phyloP scores from a whole-genome alignment of 2,888 invertebrate genomes.

The Helicoverpa assulta region DNA sequence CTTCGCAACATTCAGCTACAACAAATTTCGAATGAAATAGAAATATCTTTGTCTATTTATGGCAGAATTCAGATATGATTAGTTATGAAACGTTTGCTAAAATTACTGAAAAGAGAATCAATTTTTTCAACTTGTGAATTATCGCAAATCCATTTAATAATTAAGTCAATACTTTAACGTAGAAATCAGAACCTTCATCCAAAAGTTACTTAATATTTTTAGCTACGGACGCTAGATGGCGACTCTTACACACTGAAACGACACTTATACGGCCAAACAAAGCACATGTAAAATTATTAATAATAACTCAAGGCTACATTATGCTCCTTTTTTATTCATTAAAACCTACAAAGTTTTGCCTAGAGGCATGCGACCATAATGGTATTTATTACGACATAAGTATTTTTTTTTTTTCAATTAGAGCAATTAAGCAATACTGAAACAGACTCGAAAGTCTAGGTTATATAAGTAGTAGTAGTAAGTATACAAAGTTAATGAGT shows the following conservation, averaged over 20 bases:
- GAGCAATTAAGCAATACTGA: slow-evolving; percentile 20
- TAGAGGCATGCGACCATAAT: too few relatives aligned
- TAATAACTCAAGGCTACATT: too few relatives aligned
- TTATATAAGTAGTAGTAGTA: neutral
- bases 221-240: slow-evolving; percentile 60
- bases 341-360: too few relatives aligned
- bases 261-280: too few relatives aligned
- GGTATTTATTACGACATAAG: too few relatives aligned
- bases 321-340: too few relatives aligned
- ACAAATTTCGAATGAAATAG: neutral
- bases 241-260: slow-evolving; percentile 15
- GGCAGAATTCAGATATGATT: neutral
- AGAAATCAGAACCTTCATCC: neutral
- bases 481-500: slow-evolving; percentile 30
- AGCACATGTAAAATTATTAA: too few relatives aligned
- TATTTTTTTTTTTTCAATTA: neutral
- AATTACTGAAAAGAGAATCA: neutral
- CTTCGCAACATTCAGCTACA: neutral
- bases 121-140: too few relatives aligned
- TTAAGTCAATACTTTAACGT: too few relatives aligned
- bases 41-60: neutral
- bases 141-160: too few relatives aligned
- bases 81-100: neutral
- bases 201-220: slow-evolving; percentile 23
- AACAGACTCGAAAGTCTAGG: slow-evolving; percentile 19